phyloP scores from a whole-genome alignment of 2,797 vertebrate species.

The Adrianichthys oophorus region DNA sequence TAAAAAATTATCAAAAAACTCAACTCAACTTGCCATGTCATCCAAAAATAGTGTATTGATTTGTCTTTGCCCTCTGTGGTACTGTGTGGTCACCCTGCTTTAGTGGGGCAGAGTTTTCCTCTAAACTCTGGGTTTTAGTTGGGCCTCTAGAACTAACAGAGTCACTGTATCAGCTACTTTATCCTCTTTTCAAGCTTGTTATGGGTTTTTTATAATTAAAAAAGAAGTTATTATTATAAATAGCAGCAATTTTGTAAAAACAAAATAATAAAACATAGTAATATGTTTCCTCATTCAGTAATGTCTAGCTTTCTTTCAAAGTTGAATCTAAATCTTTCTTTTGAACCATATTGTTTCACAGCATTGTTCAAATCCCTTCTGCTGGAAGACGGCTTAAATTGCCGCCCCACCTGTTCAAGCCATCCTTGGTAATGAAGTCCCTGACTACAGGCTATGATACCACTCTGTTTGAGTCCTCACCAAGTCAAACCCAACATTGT shows the following conservation, averaged over 20 bases:
- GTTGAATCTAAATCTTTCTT: too few relatives aligned
- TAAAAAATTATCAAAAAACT: too few relatives aligned
- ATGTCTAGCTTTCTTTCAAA: too few relatives aligned
- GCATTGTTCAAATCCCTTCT: background rate
- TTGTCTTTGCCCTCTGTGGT: background rate
- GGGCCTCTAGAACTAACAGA: too few relatives aligned
- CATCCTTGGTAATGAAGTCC: background rate
- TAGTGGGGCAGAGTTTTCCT: background rate
- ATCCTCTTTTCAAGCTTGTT: too few relatives aligned
- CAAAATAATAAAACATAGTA: too few relatives aligned
- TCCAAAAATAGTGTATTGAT: background rate
- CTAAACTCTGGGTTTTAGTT: conserved; percentile 1
- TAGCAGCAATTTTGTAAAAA: too few relatives aligned
- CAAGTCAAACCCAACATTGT: background rate
- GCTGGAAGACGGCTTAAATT: background rate
- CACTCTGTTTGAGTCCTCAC: background rate
- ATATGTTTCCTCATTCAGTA: too few relatives aligned
- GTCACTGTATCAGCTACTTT: too few relatives aligned
- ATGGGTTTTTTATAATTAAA: too few relatives aligned
- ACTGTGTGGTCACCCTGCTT: conserved; percentile 4
- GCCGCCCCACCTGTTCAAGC: background rate
- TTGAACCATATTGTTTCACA: background rate
- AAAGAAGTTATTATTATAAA: too few relatives aligned
- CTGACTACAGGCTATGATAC: background rate
- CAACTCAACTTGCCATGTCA: too few relatives aligned